Evolutionary conservation across 2,888 invertebrate genomes (phyloP), one percentile per base, ranked within the genome.

Genomic region (Spodoptera littoralis): DNA sequence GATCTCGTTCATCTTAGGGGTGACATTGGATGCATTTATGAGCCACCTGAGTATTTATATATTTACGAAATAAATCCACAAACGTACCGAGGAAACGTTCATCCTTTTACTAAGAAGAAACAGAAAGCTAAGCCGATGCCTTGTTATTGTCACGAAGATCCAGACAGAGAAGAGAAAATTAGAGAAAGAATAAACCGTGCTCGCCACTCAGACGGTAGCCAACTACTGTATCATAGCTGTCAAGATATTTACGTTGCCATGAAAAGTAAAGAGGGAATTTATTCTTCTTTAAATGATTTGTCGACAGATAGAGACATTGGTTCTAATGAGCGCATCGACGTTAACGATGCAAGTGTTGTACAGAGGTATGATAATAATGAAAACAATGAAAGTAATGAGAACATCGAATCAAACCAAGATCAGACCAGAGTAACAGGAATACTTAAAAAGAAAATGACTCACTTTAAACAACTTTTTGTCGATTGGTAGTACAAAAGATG

Each of bases 81-180:
- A 13, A 74, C 84, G 11, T 3, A 83, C 8, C 73, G 62, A 18
- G 82, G 81, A 18, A 73, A 84, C 60, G 82, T 57, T 24, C 82
- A 80, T 59, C 92, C 90, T 12, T 91, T 92, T 64, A 80, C 80
- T n/a, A 88, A 73, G 74, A 84, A 65, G 43, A 89, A 81, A 82
- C 76, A 81, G 57, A 83, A 79, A 68, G 81, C 78, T 42, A 73
- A 80, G 22, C 82, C 81, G 3, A 80, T 84, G 75, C 89, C 88
- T 13, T 92, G 92, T 75, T 89, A 84, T 77, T 92, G 92, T 72
- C 79, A 84, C 18, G 83, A 83, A 76, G 80, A 80, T 73, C 71
- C 71, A 30, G 60, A 76, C 12, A 64, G 74, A 49, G 64, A 70
- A 55, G 56, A 52, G 24, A 75, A 77, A 76, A 54, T 70, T 58